A percentile compares a stretch with the other conserved stretches of the same genome.
Conservation (phyloP, 1,140 invertebrate species). For the Caerostris darwini region DNA sequence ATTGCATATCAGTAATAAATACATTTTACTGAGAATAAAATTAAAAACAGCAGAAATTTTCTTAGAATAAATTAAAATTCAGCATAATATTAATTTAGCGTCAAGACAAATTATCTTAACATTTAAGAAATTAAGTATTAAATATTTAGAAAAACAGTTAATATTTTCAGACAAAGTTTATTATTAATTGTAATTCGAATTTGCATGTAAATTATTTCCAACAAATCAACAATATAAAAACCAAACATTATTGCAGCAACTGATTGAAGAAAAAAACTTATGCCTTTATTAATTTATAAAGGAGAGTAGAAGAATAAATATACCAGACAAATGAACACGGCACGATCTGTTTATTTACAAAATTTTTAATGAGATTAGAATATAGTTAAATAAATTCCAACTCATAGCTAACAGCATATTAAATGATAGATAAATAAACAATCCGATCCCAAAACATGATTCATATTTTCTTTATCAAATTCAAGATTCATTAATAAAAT, state of each 20-base stretch:
- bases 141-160: too few relatives aligned
- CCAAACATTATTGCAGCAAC: not conserved
- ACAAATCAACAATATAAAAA: not conserved
- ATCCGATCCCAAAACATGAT: too few relatives aligned
- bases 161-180: not conserved
- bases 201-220: not conserved
- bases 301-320: not conserved
- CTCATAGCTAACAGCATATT: not conserved
- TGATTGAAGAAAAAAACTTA: not conserved
- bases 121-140: too few relatives aligned
- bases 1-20: too few relatives aligned
- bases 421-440: not conserved
- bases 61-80: too few relatives aligned
- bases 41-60: too few relatives aligned
- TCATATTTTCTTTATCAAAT: not conserved
- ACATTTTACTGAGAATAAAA: too few relatives aligned
- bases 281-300: not conserved
- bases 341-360: not conserved
- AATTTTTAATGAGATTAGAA: not conserved
- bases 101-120: too few relatives aligned
- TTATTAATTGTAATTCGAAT: not conserved
- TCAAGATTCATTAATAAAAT: constrained; percentile 19
- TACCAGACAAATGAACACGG: not conserved
- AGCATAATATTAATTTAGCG: too few relatives aligned
- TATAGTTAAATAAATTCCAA: not conserved